Evolutionary conservation across 2,888 invertebrate species (phyloP), one percentile per base, ranked within the genome.

Genomic region (Icerya purchasi): DNA sequence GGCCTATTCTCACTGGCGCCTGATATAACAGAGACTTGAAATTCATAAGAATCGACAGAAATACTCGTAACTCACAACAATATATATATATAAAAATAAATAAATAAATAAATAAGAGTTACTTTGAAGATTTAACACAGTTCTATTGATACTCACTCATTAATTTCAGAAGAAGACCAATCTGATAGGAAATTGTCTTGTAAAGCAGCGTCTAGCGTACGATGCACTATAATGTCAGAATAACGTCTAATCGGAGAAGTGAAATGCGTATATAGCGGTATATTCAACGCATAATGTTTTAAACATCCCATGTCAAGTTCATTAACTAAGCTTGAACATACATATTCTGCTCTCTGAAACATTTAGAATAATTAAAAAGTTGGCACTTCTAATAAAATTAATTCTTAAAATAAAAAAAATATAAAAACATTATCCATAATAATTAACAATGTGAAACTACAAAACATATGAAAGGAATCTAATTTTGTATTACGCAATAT

Each of bases 251-350:
- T 96, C 0, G 96, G 96, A 51, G 93, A 94, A 0, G 96, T 97
- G 70, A 96, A 97, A 74, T 97, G 96, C 0, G 96, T 96, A 70
- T 96, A 96, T 58, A 86, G 77, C 1, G 89, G 85, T 36, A 90
- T 83, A 70, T 86, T 89, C 22, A 97, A 74, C 3, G 93, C 94
- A 72, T 88, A 97, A 74, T 97, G 96, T 63, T 77, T 76, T 59
- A 79, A 57, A 3, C 22, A 25, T 1, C 23, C 2, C 56, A 57
- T 56, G n/a, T 56, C 78, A 55, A 78, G 76, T 1, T 73, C 63
- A 3, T 64, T 62, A 1, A 66, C 62, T 0, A 55, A 61, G 3
- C 69, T 67, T 0, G 71, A 66, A 62, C 73, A 73, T 60, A 67
- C 67, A 61, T 75, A 74, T 24, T 66, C 67, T 2, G 74, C 74